These are phyloP conservation scores for Hirundichthys speculiger DNA, from an alignment of 2,113 vertebrate species.

Conservation along the genomic window DNA sequence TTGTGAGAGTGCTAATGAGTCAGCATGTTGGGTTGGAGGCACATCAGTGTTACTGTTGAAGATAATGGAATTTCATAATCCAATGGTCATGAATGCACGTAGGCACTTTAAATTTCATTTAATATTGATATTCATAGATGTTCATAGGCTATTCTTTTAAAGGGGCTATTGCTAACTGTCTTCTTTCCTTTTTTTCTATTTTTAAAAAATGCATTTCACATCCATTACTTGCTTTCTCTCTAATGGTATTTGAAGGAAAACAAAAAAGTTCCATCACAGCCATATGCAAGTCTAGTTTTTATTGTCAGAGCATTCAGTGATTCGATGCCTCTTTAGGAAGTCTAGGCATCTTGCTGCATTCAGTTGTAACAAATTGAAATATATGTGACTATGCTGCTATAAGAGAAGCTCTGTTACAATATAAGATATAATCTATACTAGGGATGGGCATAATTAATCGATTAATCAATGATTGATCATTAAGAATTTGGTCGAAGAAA, in stretches of 20 bases:
- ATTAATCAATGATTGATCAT: too few relatives aligned
- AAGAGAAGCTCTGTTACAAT: background rate
- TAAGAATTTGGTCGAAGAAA: too few relatives aligned
- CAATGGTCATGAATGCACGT: constrained; percentile 10
- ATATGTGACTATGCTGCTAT: background rate
- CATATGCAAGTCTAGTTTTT: background rate
- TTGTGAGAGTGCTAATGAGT: constrained; percentile 48
- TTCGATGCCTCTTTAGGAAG: too few relatives aligned
- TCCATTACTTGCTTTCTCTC: constrained; percentile 8
- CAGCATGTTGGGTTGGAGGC: constrained; percentile 10
- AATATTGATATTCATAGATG: constrained; percentile 9
- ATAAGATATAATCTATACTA: too few relatives aligned
- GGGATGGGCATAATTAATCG: too few relatives aligned
- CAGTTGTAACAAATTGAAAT: background rate
- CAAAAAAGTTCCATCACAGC: too few relatives aligned
- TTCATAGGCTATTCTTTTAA: constrained; percentile 4
- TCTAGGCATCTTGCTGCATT: background rate
- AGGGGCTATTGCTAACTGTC: constrained; percentile 3
- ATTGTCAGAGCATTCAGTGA: too few relatives aligned
- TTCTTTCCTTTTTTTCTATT: background rate
- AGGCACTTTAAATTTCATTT: constrained; percentile 13
- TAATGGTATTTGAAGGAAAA: background rate
- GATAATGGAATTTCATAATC: constrained; percentile 21
- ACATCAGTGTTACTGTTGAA: background rate
- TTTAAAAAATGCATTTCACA: constrained; percentile 27